Percentiles rank a stretch among this genome's conserved stretches.
Conservation (phyloP, 2,113 vertebrate genomes). For the Paralichthys olivaceus region DNA sequence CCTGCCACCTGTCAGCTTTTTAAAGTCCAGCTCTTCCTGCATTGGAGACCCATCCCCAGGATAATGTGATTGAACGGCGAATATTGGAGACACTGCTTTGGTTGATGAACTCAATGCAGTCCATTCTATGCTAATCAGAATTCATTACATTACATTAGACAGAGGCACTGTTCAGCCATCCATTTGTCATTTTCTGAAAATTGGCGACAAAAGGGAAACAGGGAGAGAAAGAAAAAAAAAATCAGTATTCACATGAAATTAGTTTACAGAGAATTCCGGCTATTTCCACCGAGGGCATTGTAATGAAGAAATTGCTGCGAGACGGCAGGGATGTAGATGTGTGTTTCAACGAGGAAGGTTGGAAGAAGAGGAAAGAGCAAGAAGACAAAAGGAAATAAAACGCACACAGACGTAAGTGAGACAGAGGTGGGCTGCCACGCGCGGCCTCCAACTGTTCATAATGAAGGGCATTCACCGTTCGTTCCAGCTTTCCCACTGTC, state of each 20-base stretch:
- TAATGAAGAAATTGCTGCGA: constrained; percentile 41
- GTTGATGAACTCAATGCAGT: constrained; percentile 58
- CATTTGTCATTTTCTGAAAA: constrained; percentile 56
- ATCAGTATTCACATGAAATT: constrained; percentile 51
- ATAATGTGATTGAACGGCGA: constrained; percentile 42
- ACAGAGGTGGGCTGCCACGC: constrained; percentile 63
- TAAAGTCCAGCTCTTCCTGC: constrained; percentile 25
- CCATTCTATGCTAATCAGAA: constrained; percentile 61
- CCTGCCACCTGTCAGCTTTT: constrained; percentile 17
- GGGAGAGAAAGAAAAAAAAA: neutral
- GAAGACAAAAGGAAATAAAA: constrained; percentile 21
- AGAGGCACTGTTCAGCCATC: constrained; percentile 32
- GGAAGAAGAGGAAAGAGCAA: neutral
- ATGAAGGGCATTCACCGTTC: constrained; percentile 71
- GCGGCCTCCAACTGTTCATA: constrained; percentile 60
- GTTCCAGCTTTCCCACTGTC: constrained; percentile 58
- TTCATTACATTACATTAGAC: constrained; percentile 57
- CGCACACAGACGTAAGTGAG: constrained; percentile 33
- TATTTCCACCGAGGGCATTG: constrained; percentile 46
- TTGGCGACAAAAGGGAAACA: constrained; percentile 25
- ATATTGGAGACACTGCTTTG: constrained; percentile 37
- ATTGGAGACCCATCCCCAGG: constrained; percentile 5
- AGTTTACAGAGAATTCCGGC: constrained; percentile 49
- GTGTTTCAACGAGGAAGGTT: constrained; percentile 9
- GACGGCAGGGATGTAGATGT: constrained; percentile 33